phyloP scores from a whole-genome alignment of 2,888 invertebrate species.

The Spodoptera littoralis region DNA sequence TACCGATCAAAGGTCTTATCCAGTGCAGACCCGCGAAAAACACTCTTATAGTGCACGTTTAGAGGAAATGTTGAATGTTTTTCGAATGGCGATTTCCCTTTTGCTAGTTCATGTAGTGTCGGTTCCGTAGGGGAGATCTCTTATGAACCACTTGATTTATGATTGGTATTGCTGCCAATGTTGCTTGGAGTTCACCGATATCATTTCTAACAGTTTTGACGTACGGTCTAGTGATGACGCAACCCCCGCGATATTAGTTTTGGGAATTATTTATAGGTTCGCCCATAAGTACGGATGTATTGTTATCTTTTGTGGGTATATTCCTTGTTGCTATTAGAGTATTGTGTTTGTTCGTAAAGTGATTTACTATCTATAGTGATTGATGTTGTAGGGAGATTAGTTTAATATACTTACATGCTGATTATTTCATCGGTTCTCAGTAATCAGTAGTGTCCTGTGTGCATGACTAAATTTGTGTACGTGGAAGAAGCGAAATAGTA shows the following conservation, averaged over 20 bases:
- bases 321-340: constrained; percentile 18
- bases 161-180: constrained; percentile 64
- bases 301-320: constrained; percentile 51
- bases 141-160: constrained; percentile 82
- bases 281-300: constrained; percentile 46
- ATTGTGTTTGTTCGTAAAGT: constrained; percentile 22
- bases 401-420: background rate
- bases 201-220: constrained; percentile 70
- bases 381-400: background rate
- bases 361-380: constrained; percentile 16
- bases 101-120: constrained; percentile 77
- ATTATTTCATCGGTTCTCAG: background rate
- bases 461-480: no score
- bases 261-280: constrained; percentile 67
- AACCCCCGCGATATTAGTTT: constrained; percentile 70
- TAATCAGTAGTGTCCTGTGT: no score
- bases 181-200: constrained; percentile 71
- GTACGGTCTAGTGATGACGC: constrained; percentile 68
- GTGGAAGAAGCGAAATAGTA: no score
- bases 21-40: constrained; percentile 72
- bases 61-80: constrained; percentile 72
- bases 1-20: constrained; percentile 80
- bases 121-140: constrained; percentile 70
- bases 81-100: constrained; percentile 75
- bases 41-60: constrained; percentile 66